These are phyloP conservation scores for Hemichromis elongatus DNA, from an alignment of 2,113 vertebrate species.

Conservation along the genomic window DNA sequence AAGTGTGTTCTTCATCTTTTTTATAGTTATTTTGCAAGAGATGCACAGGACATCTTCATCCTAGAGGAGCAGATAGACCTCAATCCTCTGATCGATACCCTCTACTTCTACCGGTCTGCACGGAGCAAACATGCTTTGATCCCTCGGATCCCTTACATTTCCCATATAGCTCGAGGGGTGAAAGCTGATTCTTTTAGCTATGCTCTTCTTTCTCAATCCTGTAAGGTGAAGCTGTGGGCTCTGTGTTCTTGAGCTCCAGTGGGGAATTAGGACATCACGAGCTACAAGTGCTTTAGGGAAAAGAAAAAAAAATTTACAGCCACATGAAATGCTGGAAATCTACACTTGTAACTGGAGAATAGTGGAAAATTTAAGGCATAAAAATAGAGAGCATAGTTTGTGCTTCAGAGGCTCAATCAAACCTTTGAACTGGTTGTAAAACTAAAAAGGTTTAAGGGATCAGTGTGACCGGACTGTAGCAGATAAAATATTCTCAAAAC, in stretches of 20 bases:
- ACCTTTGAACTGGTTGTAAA: background rate
- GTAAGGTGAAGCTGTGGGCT: slow-evolving; percentile 24
- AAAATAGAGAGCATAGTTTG: background rate
- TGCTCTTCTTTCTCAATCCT: slow-evolving; percentile 5
- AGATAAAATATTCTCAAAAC: background rate
- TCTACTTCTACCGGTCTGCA: slow-evolving; percentile 8
- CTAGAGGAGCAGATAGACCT: slow-evolving; percentile 11
- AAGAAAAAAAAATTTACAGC: background rate
- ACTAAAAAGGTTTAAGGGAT: background rate
- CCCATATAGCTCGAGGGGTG: slow-evolving; percentile 13
- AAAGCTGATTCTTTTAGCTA: slow-evolving; percentile 40
- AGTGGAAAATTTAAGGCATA: background rate
- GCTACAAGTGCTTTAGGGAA: background rate
- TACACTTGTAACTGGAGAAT: background rate
- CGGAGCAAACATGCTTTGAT: slow-evolving; percentile 46
- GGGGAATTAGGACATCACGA: slow-evolving; percentile 1
- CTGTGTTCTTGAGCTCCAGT: background rate
- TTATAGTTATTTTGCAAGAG: background rate
- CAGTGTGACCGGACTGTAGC: background rate
- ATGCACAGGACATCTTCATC: background rate
- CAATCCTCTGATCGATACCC: slow-evolving; percentile 33
- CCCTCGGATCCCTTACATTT: slow-evolving; percentile 45
- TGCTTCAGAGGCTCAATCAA: background rate
- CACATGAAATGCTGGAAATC: background rate
- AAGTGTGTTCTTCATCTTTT: background rate